These are phyloP conservation scores for Condylura cristata DNA, from an alignment of 2,113 vertebrate species.

Conservation along the genomic window DNA sequence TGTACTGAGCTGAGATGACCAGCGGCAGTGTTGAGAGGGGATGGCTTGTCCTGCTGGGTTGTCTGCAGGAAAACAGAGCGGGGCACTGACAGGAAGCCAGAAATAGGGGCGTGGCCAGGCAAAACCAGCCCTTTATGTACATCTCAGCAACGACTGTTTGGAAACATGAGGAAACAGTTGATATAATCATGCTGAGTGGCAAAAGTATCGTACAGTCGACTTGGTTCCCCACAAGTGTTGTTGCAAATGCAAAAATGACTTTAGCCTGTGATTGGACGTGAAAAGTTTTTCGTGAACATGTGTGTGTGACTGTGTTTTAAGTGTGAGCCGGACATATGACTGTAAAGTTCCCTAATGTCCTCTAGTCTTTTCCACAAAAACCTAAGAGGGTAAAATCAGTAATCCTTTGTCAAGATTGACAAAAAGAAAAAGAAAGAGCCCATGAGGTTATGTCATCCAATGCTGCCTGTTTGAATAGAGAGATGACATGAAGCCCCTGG, in stretches of 20 bases:
- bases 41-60: neutral
- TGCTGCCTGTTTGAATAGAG: neutral
- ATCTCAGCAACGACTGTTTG: neutral
- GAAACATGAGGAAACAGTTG: neutral
- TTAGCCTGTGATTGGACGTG: neutral
- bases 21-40: neutral
- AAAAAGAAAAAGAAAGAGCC: neutral
- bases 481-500: neutral
- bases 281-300: neutral
- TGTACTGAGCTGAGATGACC: neutral
- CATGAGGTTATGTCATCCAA: neutral
- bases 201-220: neutral
- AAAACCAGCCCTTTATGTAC: neutral
- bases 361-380: conserved; percentile 9
- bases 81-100: neutral
- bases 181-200: neutral
- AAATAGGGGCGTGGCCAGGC: neutral
- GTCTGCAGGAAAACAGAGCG: neutral
- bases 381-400: conserved; percentile 2
- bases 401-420: neutral
- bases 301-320: neutral
- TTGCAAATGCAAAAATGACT: neutral
- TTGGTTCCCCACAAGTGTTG: neutral
- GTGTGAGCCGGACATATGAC: neutral
- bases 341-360: neutral